A percentile compares a stretch with the other conserved stretches of the same genome.
Conservation (phyloP, 2,888 invertebrate genomes). For the Drosophila neotestacea region DNA sequence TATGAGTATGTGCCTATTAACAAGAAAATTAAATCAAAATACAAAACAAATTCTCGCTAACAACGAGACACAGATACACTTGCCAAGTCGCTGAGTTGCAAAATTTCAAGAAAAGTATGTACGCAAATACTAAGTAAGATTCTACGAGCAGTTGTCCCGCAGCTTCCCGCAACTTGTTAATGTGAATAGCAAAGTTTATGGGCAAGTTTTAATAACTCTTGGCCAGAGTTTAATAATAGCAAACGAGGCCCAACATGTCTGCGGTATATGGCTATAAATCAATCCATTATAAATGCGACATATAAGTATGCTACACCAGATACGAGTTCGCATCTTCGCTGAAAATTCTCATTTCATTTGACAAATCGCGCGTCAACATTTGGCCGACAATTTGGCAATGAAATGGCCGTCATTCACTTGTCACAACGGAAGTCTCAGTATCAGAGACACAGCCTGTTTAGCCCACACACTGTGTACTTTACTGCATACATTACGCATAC, state of each 20-base stretch:
- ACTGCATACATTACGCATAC: constrained; percentile 62
- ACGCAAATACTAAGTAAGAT: background rate
- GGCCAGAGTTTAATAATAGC: constrained; percentile 27
- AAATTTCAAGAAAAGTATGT: background rate
- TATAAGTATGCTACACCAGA: constrained; percentile 44
- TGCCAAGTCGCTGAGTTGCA: background rate
- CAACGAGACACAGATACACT: constrained; percentile 40
- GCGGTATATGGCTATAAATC: constrained; percentile 63
- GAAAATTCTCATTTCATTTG: constrained; percentile 43
- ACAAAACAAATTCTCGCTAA: constrained; percentile 3
- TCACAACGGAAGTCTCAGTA: constrained; percentile 48
- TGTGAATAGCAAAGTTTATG: constrained; percentile 18
- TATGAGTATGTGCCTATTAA: constrained; percentile 36
- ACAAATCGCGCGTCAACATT: constrained; percentile 65
- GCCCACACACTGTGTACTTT: constrained; percentile 39
- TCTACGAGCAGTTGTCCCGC: background rate
- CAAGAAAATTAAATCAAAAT: constrained; percentile 59
- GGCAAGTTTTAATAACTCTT: constrained; percentile 25
- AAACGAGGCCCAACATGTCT: constrained; percentile 38
- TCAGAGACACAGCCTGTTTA: background rate
- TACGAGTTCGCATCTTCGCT: constrained; percentile 2
- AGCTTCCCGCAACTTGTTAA: background rate
- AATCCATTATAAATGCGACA: constrained; percentile 43
- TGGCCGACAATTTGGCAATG: constrained; percentile 55
- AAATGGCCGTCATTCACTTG: constrained; percentile 63